Conservation (phyloP, 2,888 invertebrate species). For the Aleiodes alternator region DNA sequence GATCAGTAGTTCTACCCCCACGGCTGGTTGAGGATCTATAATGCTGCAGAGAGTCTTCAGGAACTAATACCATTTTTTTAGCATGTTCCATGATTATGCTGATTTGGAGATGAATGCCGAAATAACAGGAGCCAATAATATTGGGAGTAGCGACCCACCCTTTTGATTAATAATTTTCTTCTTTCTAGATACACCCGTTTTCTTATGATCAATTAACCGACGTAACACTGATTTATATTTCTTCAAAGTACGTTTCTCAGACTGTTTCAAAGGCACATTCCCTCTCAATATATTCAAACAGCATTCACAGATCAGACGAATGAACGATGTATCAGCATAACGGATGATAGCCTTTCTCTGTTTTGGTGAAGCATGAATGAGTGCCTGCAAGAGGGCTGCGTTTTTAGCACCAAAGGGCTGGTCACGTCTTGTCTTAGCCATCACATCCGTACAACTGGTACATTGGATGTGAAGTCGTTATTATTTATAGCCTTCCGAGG, state of each 20-base stretch:
- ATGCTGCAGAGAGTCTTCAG: not conserved
- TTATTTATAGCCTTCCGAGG: no score
- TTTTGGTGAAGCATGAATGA: not conserved
- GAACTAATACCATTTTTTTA: slow-evolving; percentile 1
- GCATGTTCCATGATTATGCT: slow-evolving; percentile 23
- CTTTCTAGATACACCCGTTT: not conserved
- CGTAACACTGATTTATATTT: not conserved
- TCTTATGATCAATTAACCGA: not conserved
- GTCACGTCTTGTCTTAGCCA: no score
- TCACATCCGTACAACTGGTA: no score
- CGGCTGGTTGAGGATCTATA: no score
- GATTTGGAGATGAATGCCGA: not conserved
- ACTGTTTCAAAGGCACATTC: no score
- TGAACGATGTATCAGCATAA: no score
- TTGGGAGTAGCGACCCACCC: not conserved
- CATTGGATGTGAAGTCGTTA: no score
- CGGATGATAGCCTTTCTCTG: not conserved
- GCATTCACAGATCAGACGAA: no score
- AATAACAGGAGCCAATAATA: not conserved
- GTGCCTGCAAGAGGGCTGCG: not conserved
- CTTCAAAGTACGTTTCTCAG: not conserved
- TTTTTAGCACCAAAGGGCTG: no score
- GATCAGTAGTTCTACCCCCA: no score
- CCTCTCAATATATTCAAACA: no score
- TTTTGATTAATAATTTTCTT: not conserved